Evolutionary conservation across 1,140 invertebrate species (phyloP).

Genomic region (Drosophila dunni): DNA sequence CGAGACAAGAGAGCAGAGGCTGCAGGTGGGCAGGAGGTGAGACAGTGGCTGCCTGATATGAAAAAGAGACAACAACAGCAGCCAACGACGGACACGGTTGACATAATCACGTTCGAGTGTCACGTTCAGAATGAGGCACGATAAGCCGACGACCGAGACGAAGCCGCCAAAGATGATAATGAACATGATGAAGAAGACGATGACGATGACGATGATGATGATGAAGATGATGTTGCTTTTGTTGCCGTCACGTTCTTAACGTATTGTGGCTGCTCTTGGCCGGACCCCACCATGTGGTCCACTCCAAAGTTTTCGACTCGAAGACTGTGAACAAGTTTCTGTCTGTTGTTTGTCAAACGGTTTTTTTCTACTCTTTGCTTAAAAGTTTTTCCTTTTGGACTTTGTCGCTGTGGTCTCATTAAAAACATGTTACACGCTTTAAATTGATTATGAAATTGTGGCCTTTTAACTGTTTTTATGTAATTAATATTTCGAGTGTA

Average conservation of each 20-base stretch:
- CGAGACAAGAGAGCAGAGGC: neutral
- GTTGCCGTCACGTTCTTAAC: constrained; percentile 74
- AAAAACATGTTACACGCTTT: constrained; percentile 77
- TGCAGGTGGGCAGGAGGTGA: neutral
- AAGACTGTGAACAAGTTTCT: constrained; percentile 65
- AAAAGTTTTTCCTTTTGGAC: constrained; percentile 28
- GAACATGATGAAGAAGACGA: neutral
- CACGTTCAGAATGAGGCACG: constrained; percentile 63
- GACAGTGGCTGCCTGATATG: constrained; percentile 30
- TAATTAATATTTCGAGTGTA: constrained; percentile 68
- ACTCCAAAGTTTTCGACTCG: constrained; percentile 10
- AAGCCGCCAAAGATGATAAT: constrained; percentile 13
- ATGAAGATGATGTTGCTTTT: constrained; percentile 57
- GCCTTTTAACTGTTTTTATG: constrained; percentile 37
- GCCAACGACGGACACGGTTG: constrained; percentile 45
- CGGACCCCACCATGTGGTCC: constrained; percentile 36
- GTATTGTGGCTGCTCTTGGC: constrained; percentile 8
- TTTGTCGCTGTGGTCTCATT: constrained; percentile 63
- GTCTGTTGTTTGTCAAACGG: constrained; percentile 35
- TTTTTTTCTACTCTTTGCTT: constrained; percentile 22
- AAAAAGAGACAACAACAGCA: constrained; percentile 32
- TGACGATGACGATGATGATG: constrained; percentile 9
- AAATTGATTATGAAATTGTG: constrained; percentile 72
- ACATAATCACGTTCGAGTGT: constrained; percentile 80
- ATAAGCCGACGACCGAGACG: constrained; percentile 51